phyloP scores from a whole-genome alignment of 2,113 vertebrate species.

The Hepsetus odoe region DNA sequence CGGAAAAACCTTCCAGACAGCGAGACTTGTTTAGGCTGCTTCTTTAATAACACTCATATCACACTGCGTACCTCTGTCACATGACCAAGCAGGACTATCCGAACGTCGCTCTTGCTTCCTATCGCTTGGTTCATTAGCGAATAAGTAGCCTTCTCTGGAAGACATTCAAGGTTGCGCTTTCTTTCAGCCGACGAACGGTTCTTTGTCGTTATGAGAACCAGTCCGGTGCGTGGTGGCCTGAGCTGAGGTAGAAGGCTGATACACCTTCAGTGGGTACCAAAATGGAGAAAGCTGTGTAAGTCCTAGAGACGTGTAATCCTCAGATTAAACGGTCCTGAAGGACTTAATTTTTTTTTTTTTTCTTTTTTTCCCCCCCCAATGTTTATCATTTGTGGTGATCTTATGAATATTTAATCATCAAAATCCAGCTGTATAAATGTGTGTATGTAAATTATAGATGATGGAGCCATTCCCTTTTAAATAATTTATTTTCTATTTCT shows the following conservation, averaged over 20 bases:
- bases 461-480: not conserved
- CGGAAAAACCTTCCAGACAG: not conserved
- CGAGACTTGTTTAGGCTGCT: not conserved
- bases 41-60: not conserved
- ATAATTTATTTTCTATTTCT: not conserved
- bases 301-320: not conserved
- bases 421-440: not conserved
- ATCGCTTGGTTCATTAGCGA: not conserved
- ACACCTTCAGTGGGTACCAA: not conserved
- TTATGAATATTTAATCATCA: constrained; percentile 2
- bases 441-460: not conserved
- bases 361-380: too few species aligned
- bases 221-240: not conserved
- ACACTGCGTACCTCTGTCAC: not conserved
- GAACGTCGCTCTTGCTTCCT: too few species aligned
- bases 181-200: not conserved
- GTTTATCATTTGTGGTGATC: not conserved
- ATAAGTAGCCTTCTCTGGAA: not conserved
- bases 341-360: not conserved
- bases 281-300: not conserved
- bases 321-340: not conserved
- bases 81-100: not conserved
- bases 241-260: not conserved
- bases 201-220: too few species aligned
- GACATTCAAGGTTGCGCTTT: too few species aligned